A percentile compares a stretch with the other conserved stretches of the same genome.
Evolutionary conservation across 2,888 invertebrate species (phyloP).

Genomic region (Arge pagana): DNA sequence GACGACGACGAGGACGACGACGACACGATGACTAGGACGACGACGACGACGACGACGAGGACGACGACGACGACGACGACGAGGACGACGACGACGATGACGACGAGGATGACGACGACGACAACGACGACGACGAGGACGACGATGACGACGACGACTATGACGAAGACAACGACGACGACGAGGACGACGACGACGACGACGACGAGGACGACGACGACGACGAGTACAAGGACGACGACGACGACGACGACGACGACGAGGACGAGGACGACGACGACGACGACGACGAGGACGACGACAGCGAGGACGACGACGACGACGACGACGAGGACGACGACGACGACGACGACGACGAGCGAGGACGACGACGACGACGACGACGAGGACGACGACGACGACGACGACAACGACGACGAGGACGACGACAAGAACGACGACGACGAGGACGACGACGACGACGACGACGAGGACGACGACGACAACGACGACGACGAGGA

Average conservation of each 20-base stretch:
- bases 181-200: neutral
- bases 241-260: neutral
- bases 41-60: slow-evolving; percentile 1
- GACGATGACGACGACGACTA: no score
- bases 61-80: neutral
- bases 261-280: neutral
- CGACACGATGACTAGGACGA: no score
- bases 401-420: neutral
- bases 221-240: no score
- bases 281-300: neutral
- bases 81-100: neutral
- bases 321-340: neutral
- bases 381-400: neutral
- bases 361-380: neutral
- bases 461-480: neutral
- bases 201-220: neutral
- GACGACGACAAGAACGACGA: neutral
- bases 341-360: neutral
- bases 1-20: neutral
- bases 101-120: no score
- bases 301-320: no score
- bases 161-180: no score
- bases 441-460: neutral
- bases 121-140: no score
- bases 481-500: neutral